Conservation (phyloP, 2,888 invertebrate genomes). For the Protodeltote pygarga region DNA sequence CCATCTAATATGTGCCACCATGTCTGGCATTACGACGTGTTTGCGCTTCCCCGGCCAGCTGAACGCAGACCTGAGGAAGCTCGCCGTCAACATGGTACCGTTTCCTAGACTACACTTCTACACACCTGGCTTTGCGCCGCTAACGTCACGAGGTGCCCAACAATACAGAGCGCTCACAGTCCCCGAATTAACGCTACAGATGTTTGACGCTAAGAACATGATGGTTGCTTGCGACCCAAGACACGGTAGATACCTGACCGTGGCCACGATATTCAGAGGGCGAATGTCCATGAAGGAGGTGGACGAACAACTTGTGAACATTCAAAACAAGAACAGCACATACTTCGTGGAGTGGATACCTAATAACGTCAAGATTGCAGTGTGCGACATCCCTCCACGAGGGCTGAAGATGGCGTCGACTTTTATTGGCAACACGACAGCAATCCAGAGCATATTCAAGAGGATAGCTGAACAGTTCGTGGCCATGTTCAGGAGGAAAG, state of each 20-base stretch:
- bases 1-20: conserved; percentile 93
- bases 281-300: conserved; percentile 98
- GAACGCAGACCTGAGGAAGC: conserved; percentile 79
- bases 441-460: conserved; percentile 95
- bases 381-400: conserved; percentile 92
- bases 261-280: conserved; percentile 95
- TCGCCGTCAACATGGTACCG: conserved; percentile 86
- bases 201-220: conserved; percentile 91
- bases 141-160: conserved; percentile 93
- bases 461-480: conserved; percentile 94
- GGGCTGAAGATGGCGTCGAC: conserved; percentile 95
- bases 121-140: conserved; percentile 88
- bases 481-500: conserved; percentile 98
- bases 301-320: conserved; percentile 92
- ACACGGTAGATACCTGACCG: conserved; percentile 95
- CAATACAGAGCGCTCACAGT: conserved; percentile 96
- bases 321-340: conserved; percentile 92
- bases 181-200: conserved; percentile 92
- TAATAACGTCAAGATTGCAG: conserved; percentile 92
- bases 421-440: conserved; percentile 95
- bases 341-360: conserved; percentile 95
- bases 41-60: conserved; percentile 88
- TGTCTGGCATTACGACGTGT: conserved; percentile 95
- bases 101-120: conserved; percentile 89
- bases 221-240: conserved; percentile 97